Conservation (phyloP, 2,113 vertebrate species). For the Chloroceryle aenea region DNA sequence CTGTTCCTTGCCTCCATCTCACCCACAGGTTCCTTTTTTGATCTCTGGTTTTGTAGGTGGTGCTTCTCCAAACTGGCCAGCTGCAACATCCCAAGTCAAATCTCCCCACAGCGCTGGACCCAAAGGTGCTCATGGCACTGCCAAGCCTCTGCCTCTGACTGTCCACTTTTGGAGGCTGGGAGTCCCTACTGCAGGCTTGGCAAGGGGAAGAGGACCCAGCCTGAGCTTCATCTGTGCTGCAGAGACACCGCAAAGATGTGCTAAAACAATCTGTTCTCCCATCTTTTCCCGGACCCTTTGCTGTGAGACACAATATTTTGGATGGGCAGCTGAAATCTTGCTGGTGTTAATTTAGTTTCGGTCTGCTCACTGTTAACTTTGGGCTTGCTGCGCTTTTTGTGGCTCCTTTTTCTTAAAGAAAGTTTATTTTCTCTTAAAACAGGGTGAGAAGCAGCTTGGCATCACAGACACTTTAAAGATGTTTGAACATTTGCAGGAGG, state of each 20-base stretch:
- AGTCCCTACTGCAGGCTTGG: background rate
- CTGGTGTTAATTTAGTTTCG: conserved; percentile 51
- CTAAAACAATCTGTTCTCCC: conserved; percentile 56
- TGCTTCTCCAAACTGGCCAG: background rate
- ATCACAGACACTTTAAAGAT: conserved; percentile 40
- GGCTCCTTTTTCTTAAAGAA: conserved; percentile 4
- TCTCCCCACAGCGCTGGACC: background rate
- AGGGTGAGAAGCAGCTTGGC: conserved; percentile 55
- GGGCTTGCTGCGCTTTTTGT: conserved; percentile 35
- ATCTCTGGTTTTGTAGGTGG: background rate
- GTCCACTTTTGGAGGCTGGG: background rate
- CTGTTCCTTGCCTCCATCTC: background rate
- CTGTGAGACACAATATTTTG: conserved; percentile 41
- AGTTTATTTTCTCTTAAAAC: conserved; percentile 34
- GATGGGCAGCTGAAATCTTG: conserved; percentile 61
- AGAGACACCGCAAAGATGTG: background rate
- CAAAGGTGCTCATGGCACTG: background rate
- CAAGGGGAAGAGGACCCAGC: conserved; percentile 24
- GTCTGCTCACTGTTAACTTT: conserved; percentile 40
- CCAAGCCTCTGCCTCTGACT: accelerated
- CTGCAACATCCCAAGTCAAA: accelerated
- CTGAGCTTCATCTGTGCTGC: conserved; percentile 43
- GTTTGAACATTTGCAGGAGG: conserved; percentile 43
- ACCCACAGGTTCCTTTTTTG: background rate
- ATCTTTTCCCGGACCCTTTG: conserved; percentile 43